phyloP scores from a whole-genome alignment of 2,113 vertebrate genomes.

The Eira barbara region DNA sequence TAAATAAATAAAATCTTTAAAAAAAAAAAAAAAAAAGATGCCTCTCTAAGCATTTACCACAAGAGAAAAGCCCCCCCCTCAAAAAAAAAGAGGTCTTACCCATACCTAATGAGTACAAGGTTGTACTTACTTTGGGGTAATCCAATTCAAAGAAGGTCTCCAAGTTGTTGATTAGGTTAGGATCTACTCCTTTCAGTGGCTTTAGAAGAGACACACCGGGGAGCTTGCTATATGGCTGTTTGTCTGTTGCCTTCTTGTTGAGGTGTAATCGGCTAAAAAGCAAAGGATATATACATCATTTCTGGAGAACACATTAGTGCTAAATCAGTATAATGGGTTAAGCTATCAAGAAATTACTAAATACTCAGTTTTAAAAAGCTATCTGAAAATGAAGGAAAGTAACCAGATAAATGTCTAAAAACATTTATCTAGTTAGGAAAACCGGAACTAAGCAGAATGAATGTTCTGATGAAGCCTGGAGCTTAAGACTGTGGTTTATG shows the following conservation, averaged over 20 bases:
- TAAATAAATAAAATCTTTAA: no score
- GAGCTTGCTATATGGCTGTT: conserved; percentile 92
- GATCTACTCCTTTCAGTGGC: conserved; percentile 95
- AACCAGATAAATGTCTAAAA: not conserved
- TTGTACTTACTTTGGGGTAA: conserved; percentile 90
- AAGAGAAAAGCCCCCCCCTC: not conserved
- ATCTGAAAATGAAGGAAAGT: not conserved
- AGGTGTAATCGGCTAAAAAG: conserved; percentile 90
- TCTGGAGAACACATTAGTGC: not conserved
- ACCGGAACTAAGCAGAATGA: not conserved
- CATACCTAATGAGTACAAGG: not conserved
- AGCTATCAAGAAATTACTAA: not conserved
- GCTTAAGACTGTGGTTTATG: not conserved
- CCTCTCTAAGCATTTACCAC: not conserved
- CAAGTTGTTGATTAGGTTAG: conserved; percentile 96
- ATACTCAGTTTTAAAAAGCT: not conserved
- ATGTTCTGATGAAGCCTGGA: not conserved
- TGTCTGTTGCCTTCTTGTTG: conserved; percentile 93
- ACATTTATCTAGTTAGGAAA: not conserved
- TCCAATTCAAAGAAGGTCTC: conserved; percentile 99
- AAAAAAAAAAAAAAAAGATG: no score
- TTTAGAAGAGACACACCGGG: conserved; percentile 96
- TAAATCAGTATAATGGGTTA: not conserved
- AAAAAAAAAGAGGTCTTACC: not conserved
- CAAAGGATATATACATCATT: not conserved